A percentile compares a stretch with the other conserved stretches of the same genome.
These are phyloP conservation scores for Rhorus exstirpatorius DNA, from an alignment of 2,888 invertebrate species.

Conservation along the genomic window DNA sequence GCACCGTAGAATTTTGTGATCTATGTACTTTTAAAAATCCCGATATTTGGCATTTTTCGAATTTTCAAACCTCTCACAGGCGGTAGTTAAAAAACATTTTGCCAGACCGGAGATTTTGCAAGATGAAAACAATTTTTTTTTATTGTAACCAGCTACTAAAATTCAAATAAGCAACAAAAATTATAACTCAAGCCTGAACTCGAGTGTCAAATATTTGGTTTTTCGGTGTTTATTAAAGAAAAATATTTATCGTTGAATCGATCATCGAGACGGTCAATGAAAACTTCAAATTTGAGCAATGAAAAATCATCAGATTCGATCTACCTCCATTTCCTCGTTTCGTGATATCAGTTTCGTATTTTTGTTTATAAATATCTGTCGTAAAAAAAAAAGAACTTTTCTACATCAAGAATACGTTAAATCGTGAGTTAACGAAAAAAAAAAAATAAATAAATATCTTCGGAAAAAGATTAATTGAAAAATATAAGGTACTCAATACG, in stretches of 20 bases:
- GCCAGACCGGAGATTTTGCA: too few relatives aligned
- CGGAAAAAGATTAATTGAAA: constrained; percentile 28
- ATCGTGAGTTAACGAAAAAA: background rate
- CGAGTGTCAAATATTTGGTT: constrained; percentile 5
- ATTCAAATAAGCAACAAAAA: too few relatives aligned
- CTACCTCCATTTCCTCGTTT: background rate
- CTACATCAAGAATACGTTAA: too few relatives aligned
- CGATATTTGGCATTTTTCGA: too few relatives aligned
- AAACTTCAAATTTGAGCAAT: background rate
- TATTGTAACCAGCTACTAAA: too few relatives aligned
- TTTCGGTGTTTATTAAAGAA: background rate
- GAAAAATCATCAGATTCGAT: background rate
- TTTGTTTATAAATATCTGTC: constrained; percentile 14
- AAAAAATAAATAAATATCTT: constrained; percentile 7
- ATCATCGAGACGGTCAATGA: background rate
- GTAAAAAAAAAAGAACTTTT: constrained; percentile 12
- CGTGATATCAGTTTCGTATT: constrained; percentile 1
- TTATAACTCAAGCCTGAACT: too few relatives aligned
- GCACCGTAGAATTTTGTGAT: too few relatives aligned
- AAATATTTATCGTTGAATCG: background rate
- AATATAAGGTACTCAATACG: constrained; percentile 2
- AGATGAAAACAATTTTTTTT: too few relatives aligned
- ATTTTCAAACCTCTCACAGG: too few relatives aligned
- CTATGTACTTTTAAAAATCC: too few relatives aligned
- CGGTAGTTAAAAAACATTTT: too few relatives aligned